These are phyloP conservation scores for Volucella inanis DNA, from an alignment of 2,888 invertebrate species.

Conservation along the genomic window DNA sequence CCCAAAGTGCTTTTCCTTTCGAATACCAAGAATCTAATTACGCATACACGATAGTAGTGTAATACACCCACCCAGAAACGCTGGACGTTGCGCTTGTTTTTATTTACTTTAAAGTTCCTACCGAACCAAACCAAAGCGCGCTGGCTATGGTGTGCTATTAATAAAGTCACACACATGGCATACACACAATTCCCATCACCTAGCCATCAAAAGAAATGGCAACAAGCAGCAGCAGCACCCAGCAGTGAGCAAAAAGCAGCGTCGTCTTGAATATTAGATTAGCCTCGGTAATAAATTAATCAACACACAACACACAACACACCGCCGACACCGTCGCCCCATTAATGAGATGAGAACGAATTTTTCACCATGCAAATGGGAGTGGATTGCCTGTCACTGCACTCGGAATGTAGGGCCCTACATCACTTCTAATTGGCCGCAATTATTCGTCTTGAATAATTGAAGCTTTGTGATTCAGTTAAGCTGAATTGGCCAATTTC, in stretches of 20 bases:
- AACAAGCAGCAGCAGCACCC: constrained; percentile 5
- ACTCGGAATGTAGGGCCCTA: background rate
- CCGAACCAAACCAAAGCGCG: background rate
- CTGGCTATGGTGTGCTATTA: constrained; percentile 41
- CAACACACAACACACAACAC: constrained; percentile 29
- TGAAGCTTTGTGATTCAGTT: constrained; percentile 8
- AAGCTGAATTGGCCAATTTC: background rate
- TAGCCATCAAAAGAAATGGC: background rate
- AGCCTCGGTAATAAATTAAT: constrained; percentile 60
- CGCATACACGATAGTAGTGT: background rate
- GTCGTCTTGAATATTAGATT: constrained; percentile 51
- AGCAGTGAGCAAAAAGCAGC: constrained; percentile 32
- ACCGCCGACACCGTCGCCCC: background rate
- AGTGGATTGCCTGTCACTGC: background rate
- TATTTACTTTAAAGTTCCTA: constrained; percentile 47
- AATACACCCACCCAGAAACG: background rate
- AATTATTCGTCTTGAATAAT: constrained; percentile 4
- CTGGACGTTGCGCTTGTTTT: constrained; percentile 18
- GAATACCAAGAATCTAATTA: constrained; percentile 32
- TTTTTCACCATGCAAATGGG: constrained; percentile 2
- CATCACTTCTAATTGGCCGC: background rate
- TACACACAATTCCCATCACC: constrained; percentile 8
- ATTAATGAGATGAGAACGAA: background rate
- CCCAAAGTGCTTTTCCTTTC: constrained; percentile 11
- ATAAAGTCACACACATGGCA: constrained; percentile 41